Conservation (phyloP, 2,797 vertebrate species). For the Chanos chanos region DNA sequence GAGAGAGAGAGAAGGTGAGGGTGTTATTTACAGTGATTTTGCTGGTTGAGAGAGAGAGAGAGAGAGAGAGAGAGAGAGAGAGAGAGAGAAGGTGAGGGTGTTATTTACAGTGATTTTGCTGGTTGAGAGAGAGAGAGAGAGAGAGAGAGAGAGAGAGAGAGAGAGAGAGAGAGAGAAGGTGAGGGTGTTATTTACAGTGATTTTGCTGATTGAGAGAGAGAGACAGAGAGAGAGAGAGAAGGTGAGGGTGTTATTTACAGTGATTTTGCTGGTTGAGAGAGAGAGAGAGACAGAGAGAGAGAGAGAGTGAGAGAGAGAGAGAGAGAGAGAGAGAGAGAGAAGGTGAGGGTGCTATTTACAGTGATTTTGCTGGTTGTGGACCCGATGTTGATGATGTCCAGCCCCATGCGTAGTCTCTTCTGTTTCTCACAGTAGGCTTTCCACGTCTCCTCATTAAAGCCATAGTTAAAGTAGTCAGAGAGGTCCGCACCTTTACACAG, state of each 20-base stretch:
- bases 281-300: neutral
- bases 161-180: too few relatives aligned
- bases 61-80: too few relatives aligned
- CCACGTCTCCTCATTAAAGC: constrained; percentile 98
- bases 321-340: neutral
- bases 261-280: neutral
- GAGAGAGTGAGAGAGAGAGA: neutral
- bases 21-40: too few relatives aligned
- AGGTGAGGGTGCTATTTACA: constrained; percentile 1
- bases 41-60: too few relatives aligned
- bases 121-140: too few relatives aligned
- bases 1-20: too few relatives aligned
- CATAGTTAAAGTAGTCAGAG: constrained; percentile 99
- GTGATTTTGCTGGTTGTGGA: constrained; percentile 90
- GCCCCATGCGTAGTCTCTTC: constrained; percentile 93
- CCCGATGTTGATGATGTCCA: constrained; percentile 85
- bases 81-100: too few relatives aligned
- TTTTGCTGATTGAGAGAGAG: too few relatives aligned
- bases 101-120: too few relatives aligned
- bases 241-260: neutral
- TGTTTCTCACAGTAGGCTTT: constrained; percentile 99
- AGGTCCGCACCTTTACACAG: constrained; percentile 88
- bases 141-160: too few relatives aligned
- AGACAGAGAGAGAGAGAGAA: neutral
- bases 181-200: too few relatives aligned